Conservation (phyloP, 2,113 vertebrate genomes). For the Sinocyclocheilus anshuiensis region DNA sequence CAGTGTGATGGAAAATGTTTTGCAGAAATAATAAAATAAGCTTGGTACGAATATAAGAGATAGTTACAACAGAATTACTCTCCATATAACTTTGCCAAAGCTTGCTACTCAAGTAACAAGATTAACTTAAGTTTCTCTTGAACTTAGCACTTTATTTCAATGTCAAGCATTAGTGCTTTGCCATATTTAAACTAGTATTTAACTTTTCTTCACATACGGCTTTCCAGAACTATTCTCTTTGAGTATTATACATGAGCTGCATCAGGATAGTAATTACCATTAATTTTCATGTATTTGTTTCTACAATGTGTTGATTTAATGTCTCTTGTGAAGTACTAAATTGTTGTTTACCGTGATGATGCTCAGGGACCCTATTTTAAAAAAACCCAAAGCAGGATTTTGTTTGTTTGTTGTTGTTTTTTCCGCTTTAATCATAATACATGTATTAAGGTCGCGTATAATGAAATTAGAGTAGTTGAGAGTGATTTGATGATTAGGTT, state of each 20-base stretch:
- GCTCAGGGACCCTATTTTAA: conserved; percentile 76
- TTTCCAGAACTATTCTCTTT: conserved; percentile 26
- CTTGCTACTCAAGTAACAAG: too few species aligned
- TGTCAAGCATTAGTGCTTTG: not conserved
- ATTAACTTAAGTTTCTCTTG: too few species aligned
- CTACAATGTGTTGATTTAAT: not conserved
- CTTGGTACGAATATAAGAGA: too few species aligned
- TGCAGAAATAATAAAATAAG: too few species aligned
- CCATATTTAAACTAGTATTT: conserved; percentile 66
- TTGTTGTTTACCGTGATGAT: conserved; percentile 70
- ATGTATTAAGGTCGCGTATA: not conserved
- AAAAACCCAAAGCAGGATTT: conserved; percentile 38
- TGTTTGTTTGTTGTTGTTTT: not conserved
- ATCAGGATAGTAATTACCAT: conserved; percentile 56
- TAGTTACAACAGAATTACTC: too few species aligned
- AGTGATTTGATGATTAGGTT: not conserved
- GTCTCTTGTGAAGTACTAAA: conserved; percentile 33
- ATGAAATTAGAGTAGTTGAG: not conserved
- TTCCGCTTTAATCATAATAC: not conserved
- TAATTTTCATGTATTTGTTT: conserved; percentile 32
- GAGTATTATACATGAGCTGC: conserved; percentile 58
- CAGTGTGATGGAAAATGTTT: too few species aligned
- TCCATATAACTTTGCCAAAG: too few species aligned
- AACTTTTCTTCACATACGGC: conserved; percentile 53
- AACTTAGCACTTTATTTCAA: too few species aligned